Percentiles rank a stretch among this genome's conserved stretches.
These are phyloP conservation scores for Sinopyrophorus schimmeli DNA, from an alignment of 2,888 invertebrate genomes.

Conservation along the genomic window DNA sequence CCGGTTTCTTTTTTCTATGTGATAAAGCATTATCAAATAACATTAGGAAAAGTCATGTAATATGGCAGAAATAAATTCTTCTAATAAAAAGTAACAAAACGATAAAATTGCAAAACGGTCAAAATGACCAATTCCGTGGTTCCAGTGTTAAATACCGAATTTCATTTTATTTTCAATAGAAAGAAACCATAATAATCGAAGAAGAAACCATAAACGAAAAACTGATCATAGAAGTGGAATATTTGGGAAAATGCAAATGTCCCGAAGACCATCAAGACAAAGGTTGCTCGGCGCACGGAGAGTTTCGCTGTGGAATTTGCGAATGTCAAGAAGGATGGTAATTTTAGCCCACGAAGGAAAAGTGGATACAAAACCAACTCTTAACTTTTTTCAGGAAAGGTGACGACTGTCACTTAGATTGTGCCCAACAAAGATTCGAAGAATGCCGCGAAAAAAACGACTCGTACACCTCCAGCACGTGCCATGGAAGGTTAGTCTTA, in stretches of 20 bases:
- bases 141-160: too few species aligned
- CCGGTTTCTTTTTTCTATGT: too few species aligned
- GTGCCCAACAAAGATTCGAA: slow-evolving; percentile 53
- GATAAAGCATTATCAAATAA: too few species aligned
- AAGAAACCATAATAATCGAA: slow-evolving; percentile 65
- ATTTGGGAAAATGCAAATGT: slow-evolving; percentile 53
- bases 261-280: slow-evolving; percentile 64
- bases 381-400: slow-evolving; percentile 57
- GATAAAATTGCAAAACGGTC: too few species aligned
- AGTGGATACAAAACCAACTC: neutral
- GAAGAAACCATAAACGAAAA: slow-evolving; percentile 76
- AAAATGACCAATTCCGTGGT: too few species aligned
- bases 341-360: too few species aligned
- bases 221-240: slow-evolving; percentile 70
- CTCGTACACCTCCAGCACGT: slow-evolving; percentile 39
- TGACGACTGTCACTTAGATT: slow-evolving; percentile 56
- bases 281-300: slow-evolving; percentile 53
- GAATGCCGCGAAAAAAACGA: slow-evolving; percentile 37
- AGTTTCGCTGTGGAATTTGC: slow-evolving; percentile 56
- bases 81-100: too few species aligned
- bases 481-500: slow-evolving; percentile 38
- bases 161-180: slow-evolving; percentile 40
- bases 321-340: slow-evolving; percentile 40
- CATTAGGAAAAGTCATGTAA: too few species aligned
- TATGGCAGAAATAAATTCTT: too few species aligned